A percentile compares a stretch with the other conserved stretches of the same genome.
phyloP scores from a whole-genome alignment of 2,888 invertebrate species.

The Cheilosia urbana region DNA sequence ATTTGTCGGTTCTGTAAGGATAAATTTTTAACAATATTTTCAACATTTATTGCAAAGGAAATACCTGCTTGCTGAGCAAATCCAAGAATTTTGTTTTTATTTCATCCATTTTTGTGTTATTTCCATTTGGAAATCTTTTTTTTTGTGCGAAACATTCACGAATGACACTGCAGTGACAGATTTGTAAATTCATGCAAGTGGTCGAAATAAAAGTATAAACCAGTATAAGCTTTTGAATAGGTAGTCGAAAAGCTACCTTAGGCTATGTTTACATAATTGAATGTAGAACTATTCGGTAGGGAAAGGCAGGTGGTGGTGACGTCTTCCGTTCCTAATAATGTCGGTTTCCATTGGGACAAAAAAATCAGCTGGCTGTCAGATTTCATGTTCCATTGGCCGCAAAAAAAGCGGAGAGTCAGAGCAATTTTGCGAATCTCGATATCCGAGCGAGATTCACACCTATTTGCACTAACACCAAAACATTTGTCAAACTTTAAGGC shows the following conservation, averaged over 20 bases:
- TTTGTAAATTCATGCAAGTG: neutral
- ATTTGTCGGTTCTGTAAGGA: slow-evolving; percentile 80
- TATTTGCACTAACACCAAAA: too few species aligned
- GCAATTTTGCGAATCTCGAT: too few species aligned
- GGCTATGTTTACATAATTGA: neutral
- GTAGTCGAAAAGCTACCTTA: neutral
- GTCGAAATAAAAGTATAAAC: neutral
- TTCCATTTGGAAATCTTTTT: slow-evolving; percentile 60
- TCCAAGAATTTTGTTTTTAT: slow-evolving; percentile 83
- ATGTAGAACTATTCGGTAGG: too few species aligned
- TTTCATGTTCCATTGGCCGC: too few species aligned
- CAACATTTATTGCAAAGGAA: neutral
- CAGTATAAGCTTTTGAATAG: neutral
- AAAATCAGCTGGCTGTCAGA: too few species aligned
- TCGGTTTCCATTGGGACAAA: too few species aligned
- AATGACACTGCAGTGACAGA: slow-evolving; percentile 7
- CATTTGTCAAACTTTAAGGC: too few species aligned
- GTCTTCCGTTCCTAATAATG: too few species aligned
- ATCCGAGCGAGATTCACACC: too few species aligned
- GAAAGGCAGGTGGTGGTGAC: too few species aligned
- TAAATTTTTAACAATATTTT: neutral
- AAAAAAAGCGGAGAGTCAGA: too few species aligned
- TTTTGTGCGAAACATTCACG: slow-evolving; percentile 42
- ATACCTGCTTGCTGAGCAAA: slow-evolving; percentile 83
- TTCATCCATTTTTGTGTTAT: slow-evolving; percentile 81